Evolutionary conservation across 2,113 vertebrate species (phyloP).

Genomic region (Ictidomys tridecemlineatus): DNA sequence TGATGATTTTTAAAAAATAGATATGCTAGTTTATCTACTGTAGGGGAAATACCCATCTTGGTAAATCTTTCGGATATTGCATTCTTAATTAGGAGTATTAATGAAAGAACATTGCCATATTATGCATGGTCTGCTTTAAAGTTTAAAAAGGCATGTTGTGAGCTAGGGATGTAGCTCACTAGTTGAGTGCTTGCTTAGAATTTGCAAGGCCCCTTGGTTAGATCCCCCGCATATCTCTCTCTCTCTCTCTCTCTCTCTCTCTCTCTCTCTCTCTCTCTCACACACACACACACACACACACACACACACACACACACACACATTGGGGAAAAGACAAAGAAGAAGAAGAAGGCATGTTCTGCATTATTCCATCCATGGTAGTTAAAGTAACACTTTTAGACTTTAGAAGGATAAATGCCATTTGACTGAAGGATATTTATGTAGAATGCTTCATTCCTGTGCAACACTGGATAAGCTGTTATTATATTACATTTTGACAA

Average conservation of each 20-base stretch:
- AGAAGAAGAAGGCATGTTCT: constrained; percentile 1
- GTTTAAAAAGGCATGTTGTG: constrained; percentile 45
- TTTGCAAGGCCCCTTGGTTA: not conserved
- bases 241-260: too few species aligned
- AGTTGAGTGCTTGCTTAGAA: not conserved
- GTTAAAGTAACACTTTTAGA: constrained; percentile 25
- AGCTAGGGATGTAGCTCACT: not conserved
- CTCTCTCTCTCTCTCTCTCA: too few species aligned
- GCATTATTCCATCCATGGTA: not conserved
- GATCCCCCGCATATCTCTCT: not conserved
- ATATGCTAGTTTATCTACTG: not conserved
- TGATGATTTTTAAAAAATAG: not conserved
- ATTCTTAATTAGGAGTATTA: constrained; percentile 16
- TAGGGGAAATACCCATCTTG: not conserved
- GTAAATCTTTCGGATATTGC: not conserved
- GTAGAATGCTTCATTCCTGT: constrained; percentile 17
- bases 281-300: not conserved
- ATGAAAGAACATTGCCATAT: not conserved
- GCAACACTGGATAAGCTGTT: not conserved
- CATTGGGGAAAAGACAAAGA: too few species aligned
- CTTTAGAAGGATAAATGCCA: not conserved
- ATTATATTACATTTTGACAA: not conserved
- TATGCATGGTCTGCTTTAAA: constrained; percentile 53
- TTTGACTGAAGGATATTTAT: constrained; percentile 23
- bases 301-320: not conserved